Evolutionary conservation across 1,140 invertebrate genomes (phyloP), one percentile per base, ranked within the genome.

Genomic region (Danaus melanippus): DNA sequence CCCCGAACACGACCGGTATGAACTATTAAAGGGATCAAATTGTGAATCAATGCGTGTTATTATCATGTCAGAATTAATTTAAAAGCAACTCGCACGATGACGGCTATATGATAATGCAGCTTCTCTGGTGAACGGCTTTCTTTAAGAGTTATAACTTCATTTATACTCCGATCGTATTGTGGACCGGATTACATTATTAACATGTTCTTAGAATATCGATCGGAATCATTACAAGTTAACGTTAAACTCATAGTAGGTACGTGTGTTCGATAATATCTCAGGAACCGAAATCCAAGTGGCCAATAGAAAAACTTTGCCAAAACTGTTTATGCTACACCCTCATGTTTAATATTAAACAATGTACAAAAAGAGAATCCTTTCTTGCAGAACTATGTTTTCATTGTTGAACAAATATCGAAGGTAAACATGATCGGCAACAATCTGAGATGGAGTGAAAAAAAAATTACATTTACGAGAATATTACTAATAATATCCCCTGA

Each of bases 51-150:
- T 79, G 71, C 67, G 61, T 68, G 71, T 83, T 86, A 86, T 86
- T 83, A 81, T 77, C 67, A 79, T 80, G 82, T 85, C 82, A 79
- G 56, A 42, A 67, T 71, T 74, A 76, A 83, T 85, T 82, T 79
- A 66, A 75, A 74, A 71, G 71, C 66, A 69, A 68, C 67, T 67
- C 66, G 59, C 42, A 63, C 41, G 59, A 54, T 70, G 79, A 81
- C 76, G 77, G 79, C 59, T 71, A 69, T 71, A 59, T 66, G 69
- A 74, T 79, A 32, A 32, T 32, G 21, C 0, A 32, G 41, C 48
- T n/a, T n/a, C 9, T 52, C 10, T 43, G 50, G 1, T 11, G 42
- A 48, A 46, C 42, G 53, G 46, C 48, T 47, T 54, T 46, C 1
- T 48, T 54, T 53, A 46, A 47, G 17, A 47, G 17, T 41, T 17